Conservation (phyloP, 2,797 vertebrate genomes). For the Sebastes trivittatus region DNA sequence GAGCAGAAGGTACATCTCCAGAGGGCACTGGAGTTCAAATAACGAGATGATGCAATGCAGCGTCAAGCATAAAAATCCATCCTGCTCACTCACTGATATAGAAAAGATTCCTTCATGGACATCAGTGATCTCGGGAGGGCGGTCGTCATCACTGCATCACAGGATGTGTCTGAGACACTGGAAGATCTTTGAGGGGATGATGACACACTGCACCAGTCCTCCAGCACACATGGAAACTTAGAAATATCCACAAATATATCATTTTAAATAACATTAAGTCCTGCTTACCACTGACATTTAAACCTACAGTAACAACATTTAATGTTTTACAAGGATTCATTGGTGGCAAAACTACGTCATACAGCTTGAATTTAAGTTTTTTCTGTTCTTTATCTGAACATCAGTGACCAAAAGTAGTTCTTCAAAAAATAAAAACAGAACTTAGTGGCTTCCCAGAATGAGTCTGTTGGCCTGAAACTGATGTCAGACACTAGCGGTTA, state of each 20-base stretch:
- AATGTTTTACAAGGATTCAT: neutral
- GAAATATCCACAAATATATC: neutral
- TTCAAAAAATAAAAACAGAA: neutral
- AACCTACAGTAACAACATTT: neutral
- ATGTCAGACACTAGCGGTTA: conserved; percentile 18
- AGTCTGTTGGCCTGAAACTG: neutral
- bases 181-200: neutral
- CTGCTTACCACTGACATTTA: neutral
- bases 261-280: neutral
- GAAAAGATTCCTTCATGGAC: neutral
- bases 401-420: neutral
- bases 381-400: neutral
- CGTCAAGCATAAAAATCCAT: neutral
- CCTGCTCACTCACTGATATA: neutral
- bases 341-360: neutral
- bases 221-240: neutral
- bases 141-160: neutral
- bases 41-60: conserved; percentile 15
- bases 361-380: neutral
- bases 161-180: neutral
- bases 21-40: conserved; percentile 39
- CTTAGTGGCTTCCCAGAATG: conserved; percentile 12
- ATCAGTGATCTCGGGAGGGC: neutral
- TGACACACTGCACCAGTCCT: neutral
- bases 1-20: conserved; percentile 23